Conservation (phyloP, 2,113 vertebrate genomes). For the Silurus meridionalis region DNA sequence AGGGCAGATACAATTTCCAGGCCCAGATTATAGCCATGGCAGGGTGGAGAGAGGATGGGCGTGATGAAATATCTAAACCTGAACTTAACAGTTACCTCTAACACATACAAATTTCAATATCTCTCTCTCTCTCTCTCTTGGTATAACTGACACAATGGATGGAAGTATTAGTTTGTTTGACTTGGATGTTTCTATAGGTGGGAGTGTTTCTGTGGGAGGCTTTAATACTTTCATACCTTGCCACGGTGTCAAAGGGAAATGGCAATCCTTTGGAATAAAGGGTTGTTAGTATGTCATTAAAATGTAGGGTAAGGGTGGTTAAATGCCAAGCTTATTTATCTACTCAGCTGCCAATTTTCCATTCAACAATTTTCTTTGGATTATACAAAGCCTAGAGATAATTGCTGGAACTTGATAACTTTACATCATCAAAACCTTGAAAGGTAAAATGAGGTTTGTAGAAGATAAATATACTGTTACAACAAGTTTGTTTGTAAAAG, state of each 20-base stretch:
- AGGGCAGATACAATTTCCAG: constrained; percentile 26
- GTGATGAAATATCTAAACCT: constrained; percentile 50
- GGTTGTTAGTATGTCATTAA: neutral
- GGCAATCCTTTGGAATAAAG: neutral
- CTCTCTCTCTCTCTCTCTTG: constrained; percentile 6
- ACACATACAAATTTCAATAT: constrained; percentile 13
- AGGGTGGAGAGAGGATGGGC: constrained; percentile 1
- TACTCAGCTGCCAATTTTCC: neutral
- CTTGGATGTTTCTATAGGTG: neutral
- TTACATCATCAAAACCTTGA: neutral
- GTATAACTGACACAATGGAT: constrained; percentile 9
- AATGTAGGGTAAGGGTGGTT: neutral
- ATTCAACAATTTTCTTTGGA: neutral
- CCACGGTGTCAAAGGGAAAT: neutral
- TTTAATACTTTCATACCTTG: constrained; percentile 13
- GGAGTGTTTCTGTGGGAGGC: constrained; percentile 21
- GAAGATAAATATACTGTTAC: neutral
- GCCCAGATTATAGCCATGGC: constrained; percentile 30
- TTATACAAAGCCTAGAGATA: neutral
- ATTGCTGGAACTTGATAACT: constrained; percentile 4
- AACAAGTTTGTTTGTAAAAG: neutral
- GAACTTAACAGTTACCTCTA: constrained; percentile 31
- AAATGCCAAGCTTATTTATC: neutral
- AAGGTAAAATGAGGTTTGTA: neutral
- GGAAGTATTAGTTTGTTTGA: constrained; percentile 29